phyloP scores from a whole-genome alignment of 1,140 invertebrate species.

The Leptoteleia sp. region DNA sequence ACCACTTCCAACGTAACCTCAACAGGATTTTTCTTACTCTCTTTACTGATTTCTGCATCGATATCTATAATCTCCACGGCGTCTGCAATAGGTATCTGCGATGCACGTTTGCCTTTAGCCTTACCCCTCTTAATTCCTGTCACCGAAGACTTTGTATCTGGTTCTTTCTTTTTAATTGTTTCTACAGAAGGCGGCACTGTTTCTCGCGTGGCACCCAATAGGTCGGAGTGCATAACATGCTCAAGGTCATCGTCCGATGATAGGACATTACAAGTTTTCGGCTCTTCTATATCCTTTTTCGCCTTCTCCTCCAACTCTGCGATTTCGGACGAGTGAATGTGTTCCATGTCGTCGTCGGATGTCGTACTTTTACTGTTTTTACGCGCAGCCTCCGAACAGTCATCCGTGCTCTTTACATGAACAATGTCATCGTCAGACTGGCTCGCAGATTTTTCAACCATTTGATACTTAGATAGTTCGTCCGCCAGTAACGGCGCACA shows the following conservation, averaged over 20 bases:
- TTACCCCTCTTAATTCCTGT: too few species aligned
- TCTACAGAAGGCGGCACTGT: too few species aligned
- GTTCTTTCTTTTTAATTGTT: slow-evolving; percentile 30
- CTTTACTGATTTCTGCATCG: too few species aligned
- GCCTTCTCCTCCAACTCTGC: slow-evolving; percentile 49
- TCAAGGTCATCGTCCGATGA: slow-evolving; percentile 76
- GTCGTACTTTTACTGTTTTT: slow-evolving; percentile 75
- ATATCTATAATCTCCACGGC: too few species aligned
- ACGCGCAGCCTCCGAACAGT: slow-evolving; percentile 43
- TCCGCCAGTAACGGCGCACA: slow-evolving; percentile 44
- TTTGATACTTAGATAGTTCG: slow-evolving; percentile 72
- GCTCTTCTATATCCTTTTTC: background rate
- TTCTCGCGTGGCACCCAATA: slow-evolving; percentile 3
- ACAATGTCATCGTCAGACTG: slow-evolving; percentile 77
- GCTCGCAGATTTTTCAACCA: slow-evolving; percentile 64
- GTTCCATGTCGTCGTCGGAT: slow-evolving; percentile 79
- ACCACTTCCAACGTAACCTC: slow-evolving; percentile 12
- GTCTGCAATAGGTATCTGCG: too few species aligned
- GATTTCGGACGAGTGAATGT: slow-evolving; percentile 71
- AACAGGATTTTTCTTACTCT: slow-evolving; percentile 19
- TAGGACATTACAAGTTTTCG: background rate
- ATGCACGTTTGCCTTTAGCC: too few species aligned
- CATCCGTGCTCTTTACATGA: slow-evolving; percentile 70
- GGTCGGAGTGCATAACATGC: slow-evolving; percentile 69
- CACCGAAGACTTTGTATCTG: too few species aligned